A percentile compares a stretch with the other conserved stretches of the same genome.
Evolutionary conservation across 2,797 vertebrate genomes (phyloP).

Genomic region (Rhinoraja longicauda): DNA sequence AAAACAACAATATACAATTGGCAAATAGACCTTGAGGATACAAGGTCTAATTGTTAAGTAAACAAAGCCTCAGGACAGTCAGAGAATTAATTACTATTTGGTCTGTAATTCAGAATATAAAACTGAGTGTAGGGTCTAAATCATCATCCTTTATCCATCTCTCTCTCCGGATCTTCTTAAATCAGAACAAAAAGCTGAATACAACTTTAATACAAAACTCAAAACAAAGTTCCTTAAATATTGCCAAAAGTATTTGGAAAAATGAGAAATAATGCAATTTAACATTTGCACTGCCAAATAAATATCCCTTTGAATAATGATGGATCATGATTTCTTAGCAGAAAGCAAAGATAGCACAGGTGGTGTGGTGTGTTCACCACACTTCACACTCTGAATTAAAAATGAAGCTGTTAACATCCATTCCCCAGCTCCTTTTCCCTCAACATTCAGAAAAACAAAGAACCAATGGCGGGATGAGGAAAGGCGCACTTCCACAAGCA

Average conservation of each 20-base stretch:
- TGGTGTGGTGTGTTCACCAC: neutral
- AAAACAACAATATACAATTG: neutral
- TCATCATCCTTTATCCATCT: neutral
- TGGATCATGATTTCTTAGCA: neutral
- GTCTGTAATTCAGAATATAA: conserved; percentile 9
- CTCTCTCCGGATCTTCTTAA: neutral
- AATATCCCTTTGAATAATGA: neutral
- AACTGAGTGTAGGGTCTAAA: neutral
- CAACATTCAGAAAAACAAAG: neutral
- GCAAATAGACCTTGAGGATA: neutral
- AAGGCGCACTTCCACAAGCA: conserved; percentile 5
- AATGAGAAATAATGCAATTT: neutral
- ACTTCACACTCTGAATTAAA: conserved; percentile 18
- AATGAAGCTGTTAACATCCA: neutral
- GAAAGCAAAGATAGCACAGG: neutral
- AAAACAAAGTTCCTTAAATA: neutral
- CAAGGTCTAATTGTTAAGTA: neutral
- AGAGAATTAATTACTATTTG: neutral
- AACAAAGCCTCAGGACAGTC: conserved; percentile 22
- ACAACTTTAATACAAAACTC: neutral
- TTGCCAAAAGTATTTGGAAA: neutral
- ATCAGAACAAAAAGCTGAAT: neutral
- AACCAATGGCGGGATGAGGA: neutral
- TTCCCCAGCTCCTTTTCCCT: neutral
- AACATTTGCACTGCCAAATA: neutral